phyloP scores from a whole-genome alignment of 2,113 vertebrate genomes.

The rabbit (Oryctolagus cuniculus) region mOryCun1.1 NC_091443.1:36995501-36996000 shows the following conservation, averaged over 20 bases:
- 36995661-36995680: too few species aligned
- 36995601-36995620: too few species aligned
- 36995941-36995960: slow-evolving; percentile 20
- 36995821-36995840: background rate
- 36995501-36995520: too few species aligned
- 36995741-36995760: background rate
- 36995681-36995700: too few species aligned
- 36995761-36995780: background rate
- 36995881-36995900: background rate
- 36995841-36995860: slow-evolving; percentile 39
- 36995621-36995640: too few species aligned
- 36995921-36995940: background rate
- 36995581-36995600: too few species aligned
- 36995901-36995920: background rate
- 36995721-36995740: background rate
- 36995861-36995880: slow-evolving; percentile 36
- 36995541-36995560: too few species aligned
- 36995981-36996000: background rate
- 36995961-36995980: slow-evolving; percentile 25
- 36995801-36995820: background rate
- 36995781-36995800: slow-evolving; percentile 1
- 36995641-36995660: too few species aligned
- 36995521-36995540: too few species aligned
- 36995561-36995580: too few species aligned
- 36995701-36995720: background rate